Evolutionary conservation across 2,888 invertebrate species (phyloP).

Genomic region (Trissonchulus latispiculum): DNA sequence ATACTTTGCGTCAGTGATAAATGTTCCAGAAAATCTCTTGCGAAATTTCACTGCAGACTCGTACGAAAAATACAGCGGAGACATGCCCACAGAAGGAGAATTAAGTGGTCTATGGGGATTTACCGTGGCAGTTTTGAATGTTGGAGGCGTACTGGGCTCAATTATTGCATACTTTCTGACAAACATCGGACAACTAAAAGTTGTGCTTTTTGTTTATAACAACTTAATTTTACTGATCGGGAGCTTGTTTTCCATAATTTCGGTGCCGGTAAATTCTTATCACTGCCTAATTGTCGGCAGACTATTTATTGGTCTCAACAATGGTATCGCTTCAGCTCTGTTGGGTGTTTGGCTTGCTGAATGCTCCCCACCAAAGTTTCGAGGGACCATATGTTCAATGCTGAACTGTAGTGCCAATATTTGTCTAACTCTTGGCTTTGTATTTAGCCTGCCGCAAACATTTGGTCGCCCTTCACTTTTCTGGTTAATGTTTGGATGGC

Average conservation of each 20-base stretch:
- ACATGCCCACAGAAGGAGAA: neutral
- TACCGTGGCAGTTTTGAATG: neutral
- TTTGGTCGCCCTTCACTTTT: neutral
- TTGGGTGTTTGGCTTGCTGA: neutral
- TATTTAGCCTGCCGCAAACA: neutral
- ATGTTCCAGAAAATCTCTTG: neutral
- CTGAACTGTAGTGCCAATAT: neutral
- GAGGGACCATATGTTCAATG: neutral
- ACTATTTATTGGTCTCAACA: neutral
- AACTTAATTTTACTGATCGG: neutral
- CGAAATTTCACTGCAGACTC: neutral
- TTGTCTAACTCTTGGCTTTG: neutral
- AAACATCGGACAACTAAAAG: neutral
- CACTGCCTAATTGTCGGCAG: neutral
- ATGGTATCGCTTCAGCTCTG: neutral
- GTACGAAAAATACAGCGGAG: neutral
- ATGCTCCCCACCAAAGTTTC: neutral
- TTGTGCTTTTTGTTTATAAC: neutral
- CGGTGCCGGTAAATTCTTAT: neutral
- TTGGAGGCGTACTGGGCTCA: neutral
- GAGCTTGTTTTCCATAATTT: neutral
- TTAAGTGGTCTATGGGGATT: neutral
- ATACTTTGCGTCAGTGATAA: neutral
- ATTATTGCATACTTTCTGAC: neutral
- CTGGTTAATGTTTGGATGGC: neutral